These are phyloP conservation scores for Carassius carassius DNA, from an alignment of 2,113 vertebrate species.

Conservation along the genomic window DNA sequence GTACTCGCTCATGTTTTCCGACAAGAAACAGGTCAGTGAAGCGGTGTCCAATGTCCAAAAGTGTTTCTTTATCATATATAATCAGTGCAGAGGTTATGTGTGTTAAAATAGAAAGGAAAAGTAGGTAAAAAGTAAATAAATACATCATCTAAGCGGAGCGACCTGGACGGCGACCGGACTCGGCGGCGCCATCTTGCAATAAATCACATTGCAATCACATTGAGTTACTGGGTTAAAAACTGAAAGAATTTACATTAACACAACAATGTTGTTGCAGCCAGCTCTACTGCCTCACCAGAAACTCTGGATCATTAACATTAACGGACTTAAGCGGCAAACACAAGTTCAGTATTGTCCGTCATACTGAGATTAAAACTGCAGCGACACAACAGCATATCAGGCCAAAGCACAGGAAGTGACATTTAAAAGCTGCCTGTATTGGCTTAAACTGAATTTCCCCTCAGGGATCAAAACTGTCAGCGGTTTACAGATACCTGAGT, in stretches of 20 bases:
- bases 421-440: background rate
- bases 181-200: too few relatives aligned
- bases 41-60: too few relatives aligned
- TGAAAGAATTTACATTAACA: background rate
- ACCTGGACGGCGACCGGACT: too few relatives aligned
- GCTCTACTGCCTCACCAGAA: background rate
- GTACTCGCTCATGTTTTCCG: too few relatives aligned
- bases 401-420: background rate
- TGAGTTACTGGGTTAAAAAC: too few relatives aligned
- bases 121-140: too few relatives aligned
- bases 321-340: background rate
- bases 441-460: background rate
- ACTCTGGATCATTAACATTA: slow-evolving; percentile 55
- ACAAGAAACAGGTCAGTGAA: too few relatives aligned
- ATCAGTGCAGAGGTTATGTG: too few relatives aligned
- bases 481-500: background rate
- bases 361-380: slow-evolving; percentile 12
- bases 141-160: too few relatives aligned
- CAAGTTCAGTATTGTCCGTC: slow-evolving; percentile 11
- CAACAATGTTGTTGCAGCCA: background rate
- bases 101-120: too few relatives aligned
- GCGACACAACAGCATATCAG: background rate
- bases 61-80: too few relatives aligned
- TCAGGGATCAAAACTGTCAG: background rate
- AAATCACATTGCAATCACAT: too few relatives aligned